Evolutionary conservation across 2,113 vertebrate species (phyloP), one percentile per base, ranked within the genome.

Genomic region (Lophotis ruficrista): DNA sequence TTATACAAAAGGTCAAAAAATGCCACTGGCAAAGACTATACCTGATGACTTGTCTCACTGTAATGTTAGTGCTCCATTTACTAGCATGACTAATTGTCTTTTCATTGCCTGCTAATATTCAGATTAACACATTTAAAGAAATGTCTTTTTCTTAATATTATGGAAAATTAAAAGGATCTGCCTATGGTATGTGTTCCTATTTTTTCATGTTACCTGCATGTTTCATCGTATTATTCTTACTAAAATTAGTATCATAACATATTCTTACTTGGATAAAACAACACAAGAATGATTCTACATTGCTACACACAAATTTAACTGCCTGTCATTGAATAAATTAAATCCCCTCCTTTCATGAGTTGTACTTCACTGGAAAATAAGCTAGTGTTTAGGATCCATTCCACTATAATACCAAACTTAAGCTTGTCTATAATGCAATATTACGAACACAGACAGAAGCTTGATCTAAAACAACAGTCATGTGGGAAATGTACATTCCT

Each of bases 1-100:
- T 41, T 50, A 83, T 12, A 76, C 21, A 79, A 93, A 96, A 97
- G 71, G 60, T 91, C 72, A 96, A 76, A 96, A 58, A 4, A 14
- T 10, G 79, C 60, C 89, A 87, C 82, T 50, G 47, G 79, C 20
- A 23, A 96, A 96, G 51, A 58, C 27, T 33, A 38, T 27, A 54
- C 23, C 43, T 33, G 82, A 87, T 75, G 50, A 88, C 61, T 66
- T 82, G 31, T 50, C 54, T 68, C 60, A 53, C 61, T 66, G 27
- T n/a, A 89, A 79, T 25, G 24, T 70, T 77, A 81, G 53, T 14
- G 33, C 33, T 76, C 90, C 61, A 12, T 84, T 72, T 71, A 69
- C 31, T 68, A 62, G 22, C 56, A 77, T 72, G 51, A 83, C 66
- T 71, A 23, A 97, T 62, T 73, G 76, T 38, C 45, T 62, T 76